A percentile compares a stretch with the other conserved stretches of the same genome.
Conservation (phyloP, 1,140 invertebrate genomes). For the Bombus consobrinus region DNA sequence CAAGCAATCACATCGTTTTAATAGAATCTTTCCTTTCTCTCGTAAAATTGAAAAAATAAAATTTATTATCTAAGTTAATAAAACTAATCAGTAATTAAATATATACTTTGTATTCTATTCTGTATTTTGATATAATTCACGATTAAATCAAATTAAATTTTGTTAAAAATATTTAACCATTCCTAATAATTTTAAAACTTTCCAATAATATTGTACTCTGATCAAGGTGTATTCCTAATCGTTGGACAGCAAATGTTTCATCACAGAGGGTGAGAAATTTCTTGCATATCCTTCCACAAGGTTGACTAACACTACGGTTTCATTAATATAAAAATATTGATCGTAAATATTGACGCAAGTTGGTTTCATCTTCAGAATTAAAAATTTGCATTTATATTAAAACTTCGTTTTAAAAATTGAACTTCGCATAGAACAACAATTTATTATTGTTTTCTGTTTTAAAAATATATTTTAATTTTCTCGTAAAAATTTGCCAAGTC, state of each 20-base stretch:
- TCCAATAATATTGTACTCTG: not conserved
- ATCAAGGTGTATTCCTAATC: not conserved
- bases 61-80: not conserved
- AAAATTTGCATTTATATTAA: conserved; percentile 8
- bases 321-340: not conserved
- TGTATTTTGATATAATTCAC: too few relatives aligned
- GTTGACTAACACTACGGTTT: not conserved
- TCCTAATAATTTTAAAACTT: not conserved
- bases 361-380: too few relatives aligned
- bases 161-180: not conserved
- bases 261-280: not conserved
- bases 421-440: not conserved
- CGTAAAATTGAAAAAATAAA: not conserved
- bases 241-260: not conserved
- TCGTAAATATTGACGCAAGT: not conserved
- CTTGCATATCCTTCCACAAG: not conserved
- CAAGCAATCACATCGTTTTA: too few relatives aligned
- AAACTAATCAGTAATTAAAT: not conserved
- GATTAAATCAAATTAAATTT: not conserved
- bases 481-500: not conserved
- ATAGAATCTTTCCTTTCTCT: not conserved
- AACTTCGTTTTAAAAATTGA: not conserved
- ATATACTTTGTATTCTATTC: too few relatives aligned
- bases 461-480: too few relatives aligned
- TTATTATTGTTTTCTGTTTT: not conserved